A percentile compares a stretch with the other conserved stretches of the same genome.
Evolutionary conservation across 2,888 invertebrate genomes (phyloP).

Genomic region (Xanthorhoe designata): DNA sequence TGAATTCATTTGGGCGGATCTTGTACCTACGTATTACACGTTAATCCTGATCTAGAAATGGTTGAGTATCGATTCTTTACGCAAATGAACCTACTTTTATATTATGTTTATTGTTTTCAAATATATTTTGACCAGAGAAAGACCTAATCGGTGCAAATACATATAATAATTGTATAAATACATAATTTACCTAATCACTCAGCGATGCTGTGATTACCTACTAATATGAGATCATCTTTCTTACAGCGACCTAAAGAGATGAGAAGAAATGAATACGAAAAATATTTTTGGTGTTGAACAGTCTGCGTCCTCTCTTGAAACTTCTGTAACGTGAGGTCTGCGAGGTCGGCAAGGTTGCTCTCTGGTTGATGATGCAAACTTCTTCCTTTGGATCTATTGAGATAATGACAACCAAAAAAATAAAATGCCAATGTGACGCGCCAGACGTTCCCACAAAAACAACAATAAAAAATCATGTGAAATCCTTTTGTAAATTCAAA

Average conservation of each 20-base stretch:
- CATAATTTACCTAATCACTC: too few relatives aligned
- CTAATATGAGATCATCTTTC: slow-evolving; percentile 1
- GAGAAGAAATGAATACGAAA: not conserved
- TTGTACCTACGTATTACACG: not conserved
- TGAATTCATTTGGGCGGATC: not conserved
- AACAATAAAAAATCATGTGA: slow-evolving; percentile 37
- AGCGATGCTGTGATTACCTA: not conserved
- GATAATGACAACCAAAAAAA: slow-evolving; percentile 17
- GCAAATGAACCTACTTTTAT: too few relatives aligned
- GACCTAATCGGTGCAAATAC: too few relatives aligned
- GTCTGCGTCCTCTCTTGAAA: not conserved
- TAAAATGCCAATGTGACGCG: slow-evolving; percentile 19
- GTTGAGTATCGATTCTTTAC: too few relatives aligned
- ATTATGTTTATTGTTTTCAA: not conserved
- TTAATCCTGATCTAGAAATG: not conserved
- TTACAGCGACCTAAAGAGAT: slow-evolving; percentile 19
- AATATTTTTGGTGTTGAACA: not conserved
- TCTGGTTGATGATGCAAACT: slow-evolving; percentile 20
- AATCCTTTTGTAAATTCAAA: slow-evolving; percentile 22
- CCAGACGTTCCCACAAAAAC: slow-evolving; percentile 17
- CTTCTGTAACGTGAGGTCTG: not conserved
- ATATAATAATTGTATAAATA: too few relatives aligned
- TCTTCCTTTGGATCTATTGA: slow-evolving; percentile 1
- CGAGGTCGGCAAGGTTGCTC: not conserved
- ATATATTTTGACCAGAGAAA: not conserved